These are phyloP conservation scores for Zosterops borbonicus DNA, from an alignment of 2,113 vertebrate species.

Conservation along the genomic window DNA sequence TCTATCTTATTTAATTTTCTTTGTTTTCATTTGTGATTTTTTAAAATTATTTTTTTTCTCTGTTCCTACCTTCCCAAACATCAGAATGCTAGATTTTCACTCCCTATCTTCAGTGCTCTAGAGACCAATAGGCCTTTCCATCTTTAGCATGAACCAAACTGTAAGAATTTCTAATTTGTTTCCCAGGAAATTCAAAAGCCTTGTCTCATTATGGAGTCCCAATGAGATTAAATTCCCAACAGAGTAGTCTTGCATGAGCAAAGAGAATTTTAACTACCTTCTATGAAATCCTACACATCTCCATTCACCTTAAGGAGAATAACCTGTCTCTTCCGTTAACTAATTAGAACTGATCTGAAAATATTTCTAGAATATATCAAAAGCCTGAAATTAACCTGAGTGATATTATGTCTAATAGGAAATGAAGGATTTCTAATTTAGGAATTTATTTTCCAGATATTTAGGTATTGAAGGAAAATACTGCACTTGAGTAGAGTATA, in stretches of 20 bases:
- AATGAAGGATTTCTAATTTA: not conserved
- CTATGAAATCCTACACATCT: not conserved
- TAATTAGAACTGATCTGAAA: not conserved
- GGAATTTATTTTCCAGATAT: not conserved
- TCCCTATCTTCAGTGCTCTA: not conserved
- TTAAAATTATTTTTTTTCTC: accelerated
- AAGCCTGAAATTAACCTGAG: not conserved
- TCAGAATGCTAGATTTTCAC: not conserved
- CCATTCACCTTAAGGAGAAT: not conserved
- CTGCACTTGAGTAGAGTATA: not conserved
- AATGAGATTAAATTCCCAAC: not conserved
- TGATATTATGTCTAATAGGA: not conserved
- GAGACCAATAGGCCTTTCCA: not conserved
- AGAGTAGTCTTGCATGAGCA: not conserved
- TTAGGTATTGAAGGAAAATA: not conserved
- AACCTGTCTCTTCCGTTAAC: not conserved
- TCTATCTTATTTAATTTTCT: not conserved
- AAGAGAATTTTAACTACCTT: not conserved
- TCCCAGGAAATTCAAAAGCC: not conserved
- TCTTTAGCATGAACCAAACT: not conserved
- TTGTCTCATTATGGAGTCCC: not conserved
- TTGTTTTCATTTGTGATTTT: not conserved
- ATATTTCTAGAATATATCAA: not conserved
- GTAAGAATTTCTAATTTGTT: not conserved
- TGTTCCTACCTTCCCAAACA: not conserved